Percentiles rank a stretch among this genome's conserved stretches.
Evolutionary conservation across 2,888 invertebrate genomes (phyloP).

Genomic region (Dryococelus australis): DNA sequence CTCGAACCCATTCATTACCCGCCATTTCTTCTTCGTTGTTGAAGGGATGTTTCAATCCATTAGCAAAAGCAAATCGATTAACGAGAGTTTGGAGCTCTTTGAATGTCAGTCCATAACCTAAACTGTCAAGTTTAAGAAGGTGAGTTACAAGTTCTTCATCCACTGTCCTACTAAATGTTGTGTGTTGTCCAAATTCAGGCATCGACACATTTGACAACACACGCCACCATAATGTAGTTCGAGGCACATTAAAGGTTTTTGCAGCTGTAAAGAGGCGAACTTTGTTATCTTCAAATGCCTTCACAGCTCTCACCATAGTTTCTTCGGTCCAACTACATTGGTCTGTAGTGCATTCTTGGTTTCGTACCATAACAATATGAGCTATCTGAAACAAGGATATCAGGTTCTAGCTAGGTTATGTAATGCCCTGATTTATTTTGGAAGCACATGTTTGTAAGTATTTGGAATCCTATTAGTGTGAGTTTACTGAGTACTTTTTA

Average conservation of each 20-base stretch:
- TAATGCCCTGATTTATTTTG: too few species aligned
- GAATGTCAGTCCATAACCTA: background rate
- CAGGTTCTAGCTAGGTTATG: background rate
- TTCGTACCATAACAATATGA: background rate
- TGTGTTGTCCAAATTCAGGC: slow-evolving; percentile 24
- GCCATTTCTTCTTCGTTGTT: slow-evolving; percentile 22
- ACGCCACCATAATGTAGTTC: slow-evolving; percentile 8
- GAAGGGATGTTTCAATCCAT: too few species aligned
- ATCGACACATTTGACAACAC: too few species aligned
- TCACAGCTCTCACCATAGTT: background rate
- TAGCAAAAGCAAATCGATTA: background rate
- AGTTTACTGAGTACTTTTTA: too few species aligned
- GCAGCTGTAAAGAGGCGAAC: slow-evolving; percentile 10
- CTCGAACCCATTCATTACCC: background rate
- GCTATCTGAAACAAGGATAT: background rate
- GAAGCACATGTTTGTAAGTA: too few species aligned
- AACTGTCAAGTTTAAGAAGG: too few species aligned
- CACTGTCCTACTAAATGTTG: slow-evolving; percentile 11
- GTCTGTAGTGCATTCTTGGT: background rate
- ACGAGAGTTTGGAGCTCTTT: background rate
- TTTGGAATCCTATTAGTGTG: too few species aligned
- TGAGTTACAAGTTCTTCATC: slow-evolving; percentile 19
- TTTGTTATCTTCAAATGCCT: slow-evolving; percentile 4
- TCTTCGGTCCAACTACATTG: background rate
- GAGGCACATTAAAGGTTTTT: slow-evolving; percentile 24